Conservation (phyloP, 2,888 invertebrate species). For the Xanthorhoe designata region DNA sequence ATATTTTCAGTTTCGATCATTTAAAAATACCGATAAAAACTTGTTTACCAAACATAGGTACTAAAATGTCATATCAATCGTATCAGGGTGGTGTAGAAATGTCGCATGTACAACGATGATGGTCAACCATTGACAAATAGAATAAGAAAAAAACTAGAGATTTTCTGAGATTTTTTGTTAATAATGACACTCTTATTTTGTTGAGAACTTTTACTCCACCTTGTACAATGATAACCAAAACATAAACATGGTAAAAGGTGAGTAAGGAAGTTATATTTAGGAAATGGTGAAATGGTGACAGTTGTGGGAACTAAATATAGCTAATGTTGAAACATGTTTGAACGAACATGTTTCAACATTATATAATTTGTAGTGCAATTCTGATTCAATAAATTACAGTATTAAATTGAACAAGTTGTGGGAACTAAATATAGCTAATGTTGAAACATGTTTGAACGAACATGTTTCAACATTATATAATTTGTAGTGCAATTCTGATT, state of each 20-base stretch:
- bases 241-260: too few relatives aligned
- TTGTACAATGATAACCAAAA: not conserved
- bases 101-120: not conserved
- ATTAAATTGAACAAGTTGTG: not conserved
- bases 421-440: conserved; percentile 16
- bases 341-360: conserved; percentile 6
- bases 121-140: too few relatives aligned
- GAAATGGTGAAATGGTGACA: not conserved
- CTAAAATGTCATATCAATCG: not conserved
- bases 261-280: too few relatives aligned
- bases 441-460: conserved; percentile 17
- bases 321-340: conserved; percentile 17
- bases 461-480: conserved; percentile 1
- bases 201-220: not conserved
- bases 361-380: conserved; percentile 12
- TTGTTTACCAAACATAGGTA: not conserved
- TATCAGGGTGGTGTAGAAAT: not conserved
- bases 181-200: not conserved
- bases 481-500: conserved; percentile 10
- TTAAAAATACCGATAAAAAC: not conserved
- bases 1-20: not conserved
- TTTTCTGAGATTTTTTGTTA: not conserved
- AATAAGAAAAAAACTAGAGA: not conserved
- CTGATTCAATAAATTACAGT: not conserved
- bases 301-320: conserved; percentile 14